Evolutionary conservation across 2,113 vertebrate species (phyloP).

Genomic region (Bufo bufo): DNA sequence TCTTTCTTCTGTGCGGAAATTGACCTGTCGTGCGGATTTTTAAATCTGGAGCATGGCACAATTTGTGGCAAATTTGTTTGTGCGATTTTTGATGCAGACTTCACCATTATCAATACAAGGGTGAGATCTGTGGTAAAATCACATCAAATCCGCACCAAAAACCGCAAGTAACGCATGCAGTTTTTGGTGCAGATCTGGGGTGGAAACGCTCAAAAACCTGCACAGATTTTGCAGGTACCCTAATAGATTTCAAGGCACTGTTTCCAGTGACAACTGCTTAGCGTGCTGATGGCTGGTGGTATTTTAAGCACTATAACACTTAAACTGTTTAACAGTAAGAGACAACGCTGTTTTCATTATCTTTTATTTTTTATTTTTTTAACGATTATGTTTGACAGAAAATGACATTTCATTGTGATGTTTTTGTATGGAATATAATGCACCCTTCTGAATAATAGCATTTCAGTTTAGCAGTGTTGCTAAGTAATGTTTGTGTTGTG

Average conservation of each 20-base stretch:
- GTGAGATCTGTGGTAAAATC: too few relatives aligned
- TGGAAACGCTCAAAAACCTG: too few relatives aligned
- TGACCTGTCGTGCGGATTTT: too few relatives aligned
- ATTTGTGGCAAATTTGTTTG: too few relatives aligned
- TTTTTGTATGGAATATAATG: constrained; percentile 18
- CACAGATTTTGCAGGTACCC: neutral
- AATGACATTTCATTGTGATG: constrained; percentile 20
- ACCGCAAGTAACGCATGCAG: too few relatives aligned
- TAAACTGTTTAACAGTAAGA: neutral
- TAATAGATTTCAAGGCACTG: neutral
- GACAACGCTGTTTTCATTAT: neutral
- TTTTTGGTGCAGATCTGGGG: too few relatives aligned
- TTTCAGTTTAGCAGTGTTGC: neutral
- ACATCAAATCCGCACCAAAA: too few relatives aligned
- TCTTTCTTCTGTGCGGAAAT: too few relatives aligned
- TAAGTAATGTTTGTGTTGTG: neutral
- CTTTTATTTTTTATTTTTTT: neutral
- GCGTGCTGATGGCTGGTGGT: neutral
- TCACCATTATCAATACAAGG: too few relatives aligned
- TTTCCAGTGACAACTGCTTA: neutral
- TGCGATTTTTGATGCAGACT: too few relatives aligned
- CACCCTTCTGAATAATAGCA: constrained; percentile 7
- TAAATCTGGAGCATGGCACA: too few relatives aligned
- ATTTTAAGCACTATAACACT: neutral
- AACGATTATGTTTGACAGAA: constrained; percentile 18